Evolutionary conservation across 2,797 vertebrate genomes (phyloP).

Genomic region (Micrastur ruficollis): DNA sequence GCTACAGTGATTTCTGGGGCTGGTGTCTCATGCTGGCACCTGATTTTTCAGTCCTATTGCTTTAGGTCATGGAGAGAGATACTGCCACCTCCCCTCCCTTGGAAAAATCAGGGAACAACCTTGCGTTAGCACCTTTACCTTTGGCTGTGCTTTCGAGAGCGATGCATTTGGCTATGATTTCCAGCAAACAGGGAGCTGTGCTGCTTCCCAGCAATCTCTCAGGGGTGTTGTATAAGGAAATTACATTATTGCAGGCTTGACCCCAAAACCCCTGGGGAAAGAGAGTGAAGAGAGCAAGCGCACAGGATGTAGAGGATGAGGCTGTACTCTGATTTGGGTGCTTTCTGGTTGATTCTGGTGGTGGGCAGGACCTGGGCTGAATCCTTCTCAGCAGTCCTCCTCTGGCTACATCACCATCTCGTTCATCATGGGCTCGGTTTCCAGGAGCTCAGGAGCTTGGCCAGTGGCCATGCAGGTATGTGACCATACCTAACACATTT

Average conservation of each 20-base stretch:
- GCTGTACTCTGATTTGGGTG: neutral
- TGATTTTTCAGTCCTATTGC: neutral
- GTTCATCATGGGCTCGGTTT: accelerated
- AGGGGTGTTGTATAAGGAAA: neutral
- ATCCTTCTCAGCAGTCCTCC: neutral
- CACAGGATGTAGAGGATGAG: neutral
- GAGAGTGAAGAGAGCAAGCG: neutral
- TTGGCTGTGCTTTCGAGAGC: neutral
- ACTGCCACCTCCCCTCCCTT: neutral
- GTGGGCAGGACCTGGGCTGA: neutral
- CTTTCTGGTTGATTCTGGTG: neutral
- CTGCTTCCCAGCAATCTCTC: neutral
- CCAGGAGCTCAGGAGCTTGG: neutral
- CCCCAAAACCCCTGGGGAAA: neutral
- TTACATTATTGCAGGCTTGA: neutral
- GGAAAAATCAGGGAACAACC: neutral
- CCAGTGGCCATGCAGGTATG: accelerated
- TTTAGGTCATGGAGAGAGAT: neutral
- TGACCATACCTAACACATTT: neutral
- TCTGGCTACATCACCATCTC: accelerated
- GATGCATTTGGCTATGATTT: neutral
- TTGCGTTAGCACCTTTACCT: neutral
- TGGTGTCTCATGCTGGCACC: neutral
- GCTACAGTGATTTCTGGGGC: neutral
- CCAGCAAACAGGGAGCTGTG: neutral